phyloP scores from a whole-genome alignment of 1,140 invertebrate species.

The Pseudomyrmex pallidus region DNA sequence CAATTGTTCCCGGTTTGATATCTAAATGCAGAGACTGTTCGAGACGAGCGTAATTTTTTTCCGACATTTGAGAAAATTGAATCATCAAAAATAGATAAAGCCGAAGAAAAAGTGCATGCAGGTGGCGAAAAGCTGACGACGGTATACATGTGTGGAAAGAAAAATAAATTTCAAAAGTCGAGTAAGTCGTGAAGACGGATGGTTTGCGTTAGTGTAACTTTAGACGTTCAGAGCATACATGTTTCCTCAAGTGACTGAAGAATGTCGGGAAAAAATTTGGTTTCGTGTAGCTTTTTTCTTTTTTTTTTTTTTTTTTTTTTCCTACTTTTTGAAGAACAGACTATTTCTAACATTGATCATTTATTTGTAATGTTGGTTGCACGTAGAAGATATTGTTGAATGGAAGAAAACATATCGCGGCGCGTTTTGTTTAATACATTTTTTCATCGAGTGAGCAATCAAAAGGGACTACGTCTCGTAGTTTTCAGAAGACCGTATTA shows the following conservation, averaged over 20 bases:
- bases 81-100: neutral
- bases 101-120: neutral
- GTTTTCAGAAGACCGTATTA: conserved; percentile 57
- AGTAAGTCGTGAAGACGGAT: neutral
- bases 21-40: no score
- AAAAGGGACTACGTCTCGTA: neutral
- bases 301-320: neutral
- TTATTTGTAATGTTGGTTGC: no score
- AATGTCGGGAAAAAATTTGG: no score
- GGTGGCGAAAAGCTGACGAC: neutral
- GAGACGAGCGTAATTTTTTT: neutral
- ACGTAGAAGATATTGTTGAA: no score
- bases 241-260: no score
- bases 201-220: neutral
- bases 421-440: no score
- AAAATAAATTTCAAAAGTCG: conserved; percentile 13
- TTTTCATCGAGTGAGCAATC: no score
- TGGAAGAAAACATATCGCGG: no score
- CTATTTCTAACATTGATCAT: no score
- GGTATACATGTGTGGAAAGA: neutral
- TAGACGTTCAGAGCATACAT: neutral
- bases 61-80: neutral
- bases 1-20: no score
- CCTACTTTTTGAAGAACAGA: no score
- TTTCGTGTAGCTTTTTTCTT: no score